Conservation (phyloP, 2,888 invertebrate species). For the Muschampia plurimacula region DNA sequence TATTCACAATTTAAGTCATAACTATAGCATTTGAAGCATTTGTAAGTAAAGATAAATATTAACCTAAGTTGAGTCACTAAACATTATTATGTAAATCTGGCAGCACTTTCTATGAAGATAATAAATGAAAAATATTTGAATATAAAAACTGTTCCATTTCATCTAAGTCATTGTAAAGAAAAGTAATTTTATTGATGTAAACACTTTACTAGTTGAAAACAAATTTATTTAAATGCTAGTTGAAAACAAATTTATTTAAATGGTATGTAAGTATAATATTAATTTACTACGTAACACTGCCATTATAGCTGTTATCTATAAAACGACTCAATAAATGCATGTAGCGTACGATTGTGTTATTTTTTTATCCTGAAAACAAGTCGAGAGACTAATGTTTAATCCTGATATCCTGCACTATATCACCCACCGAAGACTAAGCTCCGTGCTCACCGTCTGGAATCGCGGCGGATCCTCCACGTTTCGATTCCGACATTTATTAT, state of each 20-base stretch:
- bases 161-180: neutral
- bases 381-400: too few species aligned
- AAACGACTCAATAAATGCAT: slow-evolving; percentile 41
- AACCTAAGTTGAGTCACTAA: neutral
- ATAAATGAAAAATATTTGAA: neutral
- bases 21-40: slow-evolving; percentile 22
- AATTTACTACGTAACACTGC: slow-evolving; percentile 42
- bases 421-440: too few species aligned
- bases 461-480: too few species aligned
- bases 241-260: slow-evolving; percentile 29
- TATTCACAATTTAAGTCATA: slow-evolving; percentile 14
- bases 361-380: neutral
- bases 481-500: too few species aligned
- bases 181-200: neutral
- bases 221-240: slow-evolving; percentile 36
- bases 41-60: slow-evolving; percentile 13
- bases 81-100: slow-evolving; percentile 23
- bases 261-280: slow-evolving; percentile 24
- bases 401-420: too few species aligned
- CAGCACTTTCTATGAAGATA: slow-evolving; percentile 22
- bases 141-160: neutral
- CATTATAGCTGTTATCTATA: slow-evolving; percentile 43
- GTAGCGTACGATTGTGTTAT: slow-evolving; percentile 30
- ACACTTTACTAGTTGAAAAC: neutral
- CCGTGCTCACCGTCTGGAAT: too few species aligned